Evolutionary conservation across 2,113 vertebrate genomes (phyloP).

Genomic region (Morone saxatilis): DNA sequence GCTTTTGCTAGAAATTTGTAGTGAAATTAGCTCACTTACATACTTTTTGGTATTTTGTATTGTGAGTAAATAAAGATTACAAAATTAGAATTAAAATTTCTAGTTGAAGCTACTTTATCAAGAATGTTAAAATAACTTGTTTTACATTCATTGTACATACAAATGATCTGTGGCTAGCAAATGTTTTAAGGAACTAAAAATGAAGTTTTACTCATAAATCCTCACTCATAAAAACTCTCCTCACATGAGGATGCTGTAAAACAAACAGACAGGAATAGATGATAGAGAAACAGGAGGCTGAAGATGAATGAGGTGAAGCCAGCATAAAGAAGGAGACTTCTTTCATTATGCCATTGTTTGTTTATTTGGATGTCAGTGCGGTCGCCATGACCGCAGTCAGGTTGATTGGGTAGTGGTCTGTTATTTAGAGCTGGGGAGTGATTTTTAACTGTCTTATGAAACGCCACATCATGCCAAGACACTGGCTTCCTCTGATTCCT

Average conservation of each 20-base stretch:
- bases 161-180: neutral
- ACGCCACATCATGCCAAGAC: slow-evolving; percentile 37
- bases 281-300: slow-evolving; percentile 11
- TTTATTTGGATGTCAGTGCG: slow-evolving; percentile 66
- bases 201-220: too few species aligned
- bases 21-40: too few species aligned
- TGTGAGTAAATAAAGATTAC: too few species aligned
- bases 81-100: too few species aligned
- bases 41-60: too few species aligned
- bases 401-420: slow-evolving; percentile 75
- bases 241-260: slow-evolving; percentile 11
- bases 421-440: slow-evolving; percentile 66
- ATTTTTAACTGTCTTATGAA: slow-evolving; percentile 76
- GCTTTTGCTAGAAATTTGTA: too few species aligned
- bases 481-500: slow-evolving; percentile 21
- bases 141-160: too few species aligned
- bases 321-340: slow-evolving; percentile 29
- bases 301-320: slow-evolving; percentile 50
- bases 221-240: neutral
- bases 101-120: too few species aligned
- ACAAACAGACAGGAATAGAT: slow-evolving; percentile 27
- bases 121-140: too few species aligned
- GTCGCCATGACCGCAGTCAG: slow-evolving; percentile 50
- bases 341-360: slow-evolving; percentile 71
- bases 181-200: neutral